Evolutionary conservation across 2,113 vertebrate genomes (phyloP).

Genomic region (Myotis yumanensis): DNA sequence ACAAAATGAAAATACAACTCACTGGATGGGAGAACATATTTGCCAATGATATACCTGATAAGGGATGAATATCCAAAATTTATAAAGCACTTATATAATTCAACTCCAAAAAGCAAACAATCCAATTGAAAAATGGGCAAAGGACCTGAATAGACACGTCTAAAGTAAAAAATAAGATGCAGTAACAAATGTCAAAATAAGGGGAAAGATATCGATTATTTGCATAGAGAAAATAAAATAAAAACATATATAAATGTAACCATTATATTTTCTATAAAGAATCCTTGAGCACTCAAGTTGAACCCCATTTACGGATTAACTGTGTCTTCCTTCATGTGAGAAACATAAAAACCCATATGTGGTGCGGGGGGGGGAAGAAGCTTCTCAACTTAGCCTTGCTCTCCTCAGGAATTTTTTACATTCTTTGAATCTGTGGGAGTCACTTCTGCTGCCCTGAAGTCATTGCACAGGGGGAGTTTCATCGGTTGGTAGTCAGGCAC

Average conservation of each 20-base stretch:
- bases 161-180: background rate
- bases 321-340: background rate
- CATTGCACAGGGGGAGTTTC: background rate
- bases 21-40: no score
- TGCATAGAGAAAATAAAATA: background rate
- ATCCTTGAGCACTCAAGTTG: background rate
- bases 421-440: background rate
- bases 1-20: no score
- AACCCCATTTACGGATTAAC: background rate
- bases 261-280: background rate
- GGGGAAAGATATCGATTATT: background rate
- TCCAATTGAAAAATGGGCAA: no score
- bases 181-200: background rate
- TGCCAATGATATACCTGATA: no score
- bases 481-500: background rate
- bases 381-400: background rate
- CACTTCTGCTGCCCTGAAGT: background rate
- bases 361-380: background rate
- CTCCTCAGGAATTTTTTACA: background rate
- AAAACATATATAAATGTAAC: background rate
- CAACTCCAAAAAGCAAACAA: no score
- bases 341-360: constrained; percentile 3
- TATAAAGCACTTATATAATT: no score
- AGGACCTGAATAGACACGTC: background rate
- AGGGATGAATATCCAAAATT: no score